Evolutionary conservation across 2,888 invertebrate genomes (phyloP).

Genomic region (Epiperipatus broadwayi): DNA sequence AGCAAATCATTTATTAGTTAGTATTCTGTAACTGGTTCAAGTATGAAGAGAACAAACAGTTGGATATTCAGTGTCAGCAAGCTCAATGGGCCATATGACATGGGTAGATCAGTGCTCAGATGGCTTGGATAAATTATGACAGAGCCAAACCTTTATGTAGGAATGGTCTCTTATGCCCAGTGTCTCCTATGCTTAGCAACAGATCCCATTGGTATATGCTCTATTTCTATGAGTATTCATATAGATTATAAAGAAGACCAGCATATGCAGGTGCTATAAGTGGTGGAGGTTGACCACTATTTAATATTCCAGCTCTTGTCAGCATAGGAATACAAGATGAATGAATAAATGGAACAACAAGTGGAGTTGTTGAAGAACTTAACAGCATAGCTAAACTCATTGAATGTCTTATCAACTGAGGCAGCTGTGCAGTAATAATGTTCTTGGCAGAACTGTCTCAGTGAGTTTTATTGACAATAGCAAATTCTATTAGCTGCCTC

Average conservation of each 20-base stretch:
- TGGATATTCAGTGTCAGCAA: too few species aligned
- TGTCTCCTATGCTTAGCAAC: conserved; percentile 61
- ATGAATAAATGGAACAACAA: conserved; percentile 78
- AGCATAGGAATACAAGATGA: conserved; percentile 71
- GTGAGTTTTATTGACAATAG: too few species aligned
- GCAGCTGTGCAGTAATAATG: conserved; percentile 27
- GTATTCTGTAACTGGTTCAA: too few species aligned
- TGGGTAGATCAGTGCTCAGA: too few species aligned
- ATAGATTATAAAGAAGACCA: conserved; percentile 63
- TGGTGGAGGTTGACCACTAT: conserved; percentile 39
- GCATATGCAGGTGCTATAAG: conserved; percentile 45
- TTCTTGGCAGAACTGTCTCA: too few species aligned
- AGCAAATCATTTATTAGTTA: too few species aligned
- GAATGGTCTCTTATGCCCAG: conserved; percentile 86
- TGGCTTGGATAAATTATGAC: conserved; percentile 32
- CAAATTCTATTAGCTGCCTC: too few species aligned
- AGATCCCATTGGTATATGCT: conserved; percentile 63
- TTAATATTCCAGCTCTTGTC: conserved; percentile 44
- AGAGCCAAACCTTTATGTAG: conserved; percentile 85
- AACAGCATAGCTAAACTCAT: conserved; percentile 26
- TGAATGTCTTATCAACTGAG: conserved; percentile 14
- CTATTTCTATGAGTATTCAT: conserved; percentile 35
- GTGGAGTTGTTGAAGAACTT: conserved; percentile 51
- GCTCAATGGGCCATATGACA: too few species aligned
- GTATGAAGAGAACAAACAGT: too few species aligned